A percentile compares a stretch with the other conserved stretches of the same genome.
Evolutionary conservation across 2,888 invertebrate genomes (phyloP).

Genomic region (Cephonodes hylas): DNA sequence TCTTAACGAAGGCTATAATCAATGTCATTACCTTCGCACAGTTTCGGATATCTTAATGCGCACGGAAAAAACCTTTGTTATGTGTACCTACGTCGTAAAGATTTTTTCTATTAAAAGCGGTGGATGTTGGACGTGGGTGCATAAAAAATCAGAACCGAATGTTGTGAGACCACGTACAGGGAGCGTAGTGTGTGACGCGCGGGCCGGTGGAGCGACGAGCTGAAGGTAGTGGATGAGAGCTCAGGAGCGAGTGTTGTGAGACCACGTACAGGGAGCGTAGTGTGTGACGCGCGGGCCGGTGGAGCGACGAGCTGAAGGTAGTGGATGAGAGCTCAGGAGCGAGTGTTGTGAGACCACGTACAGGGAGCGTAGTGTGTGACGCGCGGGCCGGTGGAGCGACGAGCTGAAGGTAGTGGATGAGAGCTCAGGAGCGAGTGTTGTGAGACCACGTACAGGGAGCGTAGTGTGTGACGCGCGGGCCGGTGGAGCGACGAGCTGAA

Average conservation of each 20-base stretch:
- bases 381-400: neutral
- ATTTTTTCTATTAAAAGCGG: too few species aligned
- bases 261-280: neutral
- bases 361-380: neutral
- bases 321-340: neutral
- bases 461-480: neutral
- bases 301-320: neutral
- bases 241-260: slow-evolving; percentile 1
- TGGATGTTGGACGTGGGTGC: too few species aligned
- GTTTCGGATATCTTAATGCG: neutral
- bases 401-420: slow-evolving; percentile 2
- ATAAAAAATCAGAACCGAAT: too few species aligned
- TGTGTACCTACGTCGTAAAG: neutral
- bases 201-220: neutral
- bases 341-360: neutral
- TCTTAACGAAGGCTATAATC: neutral
- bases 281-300: neutral
- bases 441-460: neutral
- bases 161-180: too few species aligned
- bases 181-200: neutral
- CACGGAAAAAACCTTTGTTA: neutral
- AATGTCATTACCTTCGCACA: neutral
- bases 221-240: neutral
- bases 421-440: neutral
- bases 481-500: neutral